Evolutionary conservation across 2,113 vertebrate species (phyloP).

Genomic region (Neogobius melanostomus): DNA sequence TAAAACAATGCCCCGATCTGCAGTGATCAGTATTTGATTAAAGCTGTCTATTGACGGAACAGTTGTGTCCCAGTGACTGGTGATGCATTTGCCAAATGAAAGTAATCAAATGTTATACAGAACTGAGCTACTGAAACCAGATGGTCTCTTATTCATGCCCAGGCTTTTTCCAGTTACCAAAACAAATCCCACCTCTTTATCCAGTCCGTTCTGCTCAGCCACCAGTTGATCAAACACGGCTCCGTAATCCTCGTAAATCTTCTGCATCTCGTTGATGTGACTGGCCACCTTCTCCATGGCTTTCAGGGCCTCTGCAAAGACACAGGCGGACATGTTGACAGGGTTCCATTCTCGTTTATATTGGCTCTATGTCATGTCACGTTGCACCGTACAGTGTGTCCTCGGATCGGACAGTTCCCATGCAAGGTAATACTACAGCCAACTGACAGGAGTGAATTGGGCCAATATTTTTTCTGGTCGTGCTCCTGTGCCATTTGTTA

Average conservation of each 20-base stretch:
- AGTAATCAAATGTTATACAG: not conserved
- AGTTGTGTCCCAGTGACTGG: not conserved
- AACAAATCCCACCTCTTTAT: conserved; percentile 84
- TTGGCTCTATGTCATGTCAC: not conserved
- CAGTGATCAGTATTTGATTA: not conserved
- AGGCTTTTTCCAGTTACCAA: not conserved
- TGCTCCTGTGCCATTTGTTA: not conserved
- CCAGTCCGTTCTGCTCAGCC: conserved; percentile 87
- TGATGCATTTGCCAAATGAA: not conserved
- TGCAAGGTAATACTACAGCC: not conserved
- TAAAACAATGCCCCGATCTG: too few relatives aligned
- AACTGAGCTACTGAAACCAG: not conserved
- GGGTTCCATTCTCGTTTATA: not conserved
- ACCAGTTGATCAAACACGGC: conserved; percentile 95
- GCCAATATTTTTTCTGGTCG: conserved; percentile 3
- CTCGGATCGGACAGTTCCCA: not conserved
- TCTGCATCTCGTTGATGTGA: conserved; percentile 99
- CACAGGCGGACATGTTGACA: conserved; percentile 6
- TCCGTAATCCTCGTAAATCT: conserved; percentile 97
- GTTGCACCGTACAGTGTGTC: not conserved
- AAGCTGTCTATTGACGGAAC: not conserved
- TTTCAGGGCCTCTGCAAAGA: conserved; percentile 87
- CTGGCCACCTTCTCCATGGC: conserved; percentile 99
- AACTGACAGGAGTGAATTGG: conserved; percentile 16
- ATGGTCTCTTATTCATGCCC: not conserved